A percentile compares a stretch with the other conserved stretches of the same genome.
Conservation (phyloP, 2,113 vertebrate genomes). For the Anolis sagrei region DNA sequence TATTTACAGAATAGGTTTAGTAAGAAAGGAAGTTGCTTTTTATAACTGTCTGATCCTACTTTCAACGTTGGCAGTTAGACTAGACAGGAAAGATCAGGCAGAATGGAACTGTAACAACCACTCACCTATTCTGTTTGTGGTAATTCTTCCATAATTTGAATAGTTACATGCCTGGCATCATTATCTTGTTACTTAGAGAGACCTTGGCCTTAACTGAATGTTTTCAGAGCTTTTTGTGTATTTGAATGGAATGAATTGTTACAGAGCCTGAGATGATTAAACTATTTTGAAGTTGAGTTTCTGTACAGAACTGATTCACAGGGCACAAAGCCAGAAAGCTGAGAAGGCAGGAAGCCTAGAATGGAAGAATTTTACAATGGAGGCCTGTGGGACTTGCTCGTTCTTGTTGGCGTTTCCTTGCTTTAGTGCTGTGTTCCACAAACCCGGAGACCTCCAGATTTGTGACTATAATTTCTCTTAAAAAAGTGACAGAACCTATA, state of each 20-base stretch:
- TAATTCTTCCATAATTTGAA: not conserved
- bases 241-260: constrained; percentile 11
- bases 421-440: not conserved
- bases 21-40: not conserved
- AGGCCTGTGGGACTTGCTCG: constrained; percentile 47
- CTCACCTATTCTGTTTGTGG: not conserved
- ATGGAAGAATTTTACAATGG: constrained; percentile 44
- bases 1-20: not conserved
- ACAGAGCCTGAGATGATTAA: constrained; percentile 39
- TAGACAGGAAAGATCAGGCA: constrained; percentile 45
- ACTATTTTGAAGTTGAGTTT: constrained; percentile 45
- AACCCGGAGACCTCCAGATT: too few species aligned
- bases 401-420: constrained; percentile 54
- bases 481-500: not conserved
- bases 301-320: constrained; percentile 29
- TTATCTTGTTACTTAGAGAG: constrained; percentile 32
- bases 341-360: constrained; percentile 56
- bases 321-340: constrained; percentile 60
- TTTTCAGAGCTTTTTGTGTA: constrained; percentile 6
- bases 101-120: constrained; percentile 48
- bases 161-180: constrained; percentile 24
- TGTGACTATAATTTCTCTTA: too few species aligned
- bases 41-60: not conserved
- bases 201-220: constrained; percentile 36
- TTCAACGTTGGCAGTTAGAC: not conserved